phyloP scores from a whole-genome alignment of 2,113 vertebrate species.

The Tiliqua scincoides region DNA sequence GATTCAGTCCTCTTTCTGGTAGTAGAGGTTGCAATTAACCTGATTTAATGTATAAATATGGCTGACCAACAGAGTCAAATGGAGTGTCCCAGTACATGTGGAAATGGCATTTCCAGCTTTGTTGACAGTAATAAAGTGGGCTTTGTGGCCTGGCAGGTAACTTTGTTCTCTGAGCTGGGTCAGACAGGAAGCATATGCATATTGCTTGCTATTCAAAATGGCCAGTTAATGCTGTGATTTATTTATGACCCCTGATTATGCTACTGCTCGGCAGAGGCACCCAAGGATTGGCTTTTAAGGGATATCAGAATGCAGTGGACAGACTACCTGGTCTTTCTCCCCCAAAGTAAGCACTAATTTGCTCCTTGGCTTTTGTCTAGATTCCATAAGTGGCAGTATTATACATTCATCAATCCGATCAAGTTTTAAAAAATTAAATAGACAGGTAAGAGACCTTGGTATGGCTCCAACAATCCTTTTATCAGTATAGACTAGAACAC shows the following conservation, averaged over 20 bases:
- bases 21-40: neutral
- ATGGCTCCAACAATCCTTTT: neutral
- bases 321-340: rapidly evolving
- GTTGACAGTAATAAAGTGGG: neutral
- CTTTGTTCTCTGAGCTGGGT: rapidly evolving
- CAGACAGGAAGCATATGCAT: neutral
- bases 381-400: rapidly evolving
- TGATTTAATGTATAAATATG: neutral
- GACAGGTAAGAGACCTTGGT: neutral
- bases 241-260: neutral
- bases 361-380: rapidly evolving
- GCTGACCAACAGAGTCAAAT: no score
- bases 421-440: neutral
- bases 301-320: slow-evolving; percentile 5
- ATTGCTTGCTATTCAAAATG: neutral
- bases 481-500: neutral
- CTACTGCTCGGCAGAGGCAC: neutral
- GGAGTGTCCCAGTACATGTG: neutral
- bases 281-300: slow-evolving; percentile 5
- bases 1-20: neutral
- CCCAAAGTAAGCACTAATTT: neutral
- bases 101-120: rapidly evolving
- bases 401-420: slow-evolving; percentile 2
- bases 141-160: neutral
- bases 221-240: slow-evolving; percentile 10